These are phyloP conservation scores for Calameuta pallipes DNA, from an alignment of 2,888 invertebrate species.

Conservation along the genomic window DNA sequence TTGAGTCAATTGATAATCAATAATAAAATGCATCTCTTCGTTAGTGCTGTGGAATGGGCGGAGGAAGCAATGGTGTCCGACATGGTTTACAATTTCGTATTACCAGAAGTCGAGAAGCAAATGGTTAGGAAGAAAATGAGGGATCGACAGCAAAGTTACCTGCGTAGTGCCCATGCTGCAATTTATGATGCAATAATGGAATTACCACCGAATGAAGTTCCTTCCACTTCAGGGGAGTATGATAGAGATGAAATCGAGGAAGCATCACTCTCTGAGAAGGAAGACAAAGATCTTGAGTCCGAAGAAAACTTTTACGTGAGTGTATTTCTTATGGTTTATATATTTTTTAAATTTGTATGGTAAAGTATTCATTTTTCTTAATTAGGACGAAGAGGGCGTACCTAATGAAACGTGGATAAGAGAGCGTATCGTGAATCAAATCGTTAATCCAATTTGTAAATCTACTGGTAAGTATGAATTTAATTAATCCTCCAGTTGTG, in stretches of 20 bases:
- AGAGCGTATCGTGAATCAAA: neutral
- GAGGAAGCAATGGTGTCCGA: conserved; percentile 53
- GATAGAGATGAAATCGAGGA: neutral
- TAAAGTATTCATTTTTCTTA: neutral
- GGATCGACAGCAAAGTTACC: conserved; percentile 60
- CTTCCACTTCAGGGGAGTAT: neutral
- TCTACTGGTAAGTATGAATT: neutral
- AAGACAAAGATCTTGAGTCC: neutral
- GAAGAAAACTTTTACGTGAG: neutral
- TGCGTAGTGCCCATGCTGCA: conserved; percentile 62
- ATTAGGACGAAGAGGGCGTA: neutral
- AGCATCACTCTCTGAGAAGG: neutral
- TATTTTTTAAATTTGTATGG: neutral
- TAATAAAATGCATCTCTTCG: neutral
- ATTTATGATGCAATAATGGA: conserved; percentile 57
- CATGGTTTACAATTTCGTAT: conserved; percentile 63
- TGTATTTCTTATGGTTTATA: neutral
- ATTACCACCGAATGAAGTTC: conserved; percentile 21
- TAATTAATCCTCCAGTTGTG: neutral
- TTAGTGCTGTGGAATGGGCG: conserved; percentile 33
- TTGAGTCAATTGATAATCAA: neutral
- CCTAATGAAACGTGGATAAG: neutral
- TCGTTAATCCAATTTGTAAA: neutral
- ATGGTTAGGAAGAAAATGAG: conserved; percentile 62
- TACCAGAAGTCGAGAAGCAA: conserved; percentile 65